Evolutionary conservation across 2,113 vertebrate species (phyloP).

Genomic region (Dicerorhinus sumatrensis): DNA sequence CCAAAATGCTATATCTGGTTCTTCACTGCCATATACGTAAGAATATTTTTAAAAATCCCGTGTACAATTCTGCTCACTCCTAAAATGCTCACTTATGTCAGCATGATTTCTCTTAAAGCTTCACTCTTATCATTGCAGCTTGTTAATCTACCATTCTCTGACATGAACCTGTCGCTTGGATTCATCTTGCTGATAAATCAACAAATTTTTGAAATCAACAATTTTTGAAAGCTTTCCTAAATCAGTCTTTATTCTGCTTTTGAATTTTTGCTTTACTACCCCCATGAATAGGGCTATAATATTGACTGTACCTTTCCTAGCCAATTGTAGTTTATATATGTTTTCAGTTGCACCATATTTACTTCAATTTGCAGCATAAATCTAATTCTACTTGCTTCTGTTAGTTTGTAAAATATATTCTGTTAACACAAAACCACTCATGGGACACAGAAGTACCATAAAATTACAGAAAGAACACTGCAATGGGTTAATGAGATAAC

Average conservation of each 20-base stretch:
- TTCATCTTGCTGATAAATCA: background rate
- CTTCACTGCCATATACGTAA: background rate
- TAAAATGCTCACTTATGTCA: background rate
- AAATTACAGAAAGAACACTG: background rate
- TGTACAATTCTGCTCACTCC: background rate
- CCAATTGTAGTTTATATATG: background rate
- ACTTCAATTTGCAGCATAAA: conserved; percentile 48
- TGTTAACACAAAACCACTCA: conserved; percentile 11
- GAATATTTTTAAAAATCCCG: background rate
- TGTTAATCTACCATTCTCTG: background rate
- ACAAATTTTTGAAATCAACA: background rate
- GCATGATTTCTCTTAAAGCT: background rate
- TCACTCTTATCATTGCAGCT: background rate
- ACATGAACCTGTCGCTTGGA: background rate
- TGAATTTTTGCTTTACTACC: background rate
- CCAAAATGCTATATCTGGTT: background rate
- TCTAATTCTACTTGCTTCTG: conserved; percentile 53
- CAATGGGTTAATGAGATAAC: background rate
- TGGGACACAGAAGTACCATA: background rate
- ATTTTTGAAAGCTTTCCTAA: background rate
- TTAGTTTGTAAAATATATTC: conserved; percentile 42
- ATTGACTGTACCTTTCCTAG: background rate
- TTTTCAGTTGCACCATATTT: conserved; percentile 13
- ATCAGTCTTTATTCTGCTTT: background rate
- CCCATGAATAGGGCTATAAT: background rate